A percentile compares a stretch with the other conserved stretches of the same genome.
These are phyloP conservation scores for Gavialis gangeticus DNA, from an alignment of 2,113 vertebrate genomes.

Conservation along the genomic window DNA sequence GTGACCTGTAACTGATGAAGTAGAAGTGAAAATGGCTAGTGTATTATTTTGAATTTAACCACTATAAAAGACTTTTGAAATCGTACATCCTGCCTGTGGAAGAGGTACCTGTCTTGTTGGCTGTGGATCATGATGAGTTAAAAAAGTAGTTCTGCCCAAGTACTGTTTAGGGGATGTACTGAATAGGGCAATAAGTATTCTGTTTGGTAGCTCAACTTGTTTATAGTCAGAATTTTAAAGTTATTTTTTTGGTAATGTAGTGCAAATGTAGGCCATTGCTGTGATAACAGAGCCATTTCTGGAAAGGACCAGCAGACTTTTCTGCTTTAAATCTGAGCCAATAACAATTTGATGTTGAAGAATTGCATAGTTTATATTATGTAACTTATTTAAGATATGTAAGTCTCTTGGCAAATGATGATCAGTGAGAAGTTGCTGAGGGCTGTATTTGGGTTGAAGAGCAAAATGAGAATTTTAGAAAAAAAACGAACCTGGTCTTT, in stretches of 20 bases:
- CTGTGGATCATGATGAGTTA: neutral
- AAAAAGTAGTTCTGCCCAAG: neutral
- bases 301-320: neutral
- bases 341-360: neutral
- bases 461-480: neutral
- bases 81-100: neutral
- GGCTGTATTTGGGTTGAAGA: neutral
- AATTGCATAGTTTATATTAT: neutral
- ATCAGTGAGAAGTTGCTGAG: neutral
- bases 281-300: neutral
- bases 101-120: neutral
- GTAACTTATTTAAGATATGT: neutral
- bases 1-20: neutral
- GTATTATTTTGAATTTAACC: neutral
- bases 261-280: fast-evolving
- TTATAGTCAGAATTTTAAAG: neutral
- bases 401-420: neutral
- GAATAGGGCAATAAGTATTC: neutral
- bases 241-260: neutral
- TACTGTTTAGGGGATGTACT: neutral
- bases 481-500: neutral
- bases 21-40: neutral
- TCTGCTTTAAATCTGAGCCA: neutral
- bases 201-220: neutral
- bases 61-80: neutral